Evolutionary conservation across 2,888 invertebrate species (phyloP), one percentile per base, ranked within the genome.

Genomic region (Peribatodes rhomboidaria): DNA sequence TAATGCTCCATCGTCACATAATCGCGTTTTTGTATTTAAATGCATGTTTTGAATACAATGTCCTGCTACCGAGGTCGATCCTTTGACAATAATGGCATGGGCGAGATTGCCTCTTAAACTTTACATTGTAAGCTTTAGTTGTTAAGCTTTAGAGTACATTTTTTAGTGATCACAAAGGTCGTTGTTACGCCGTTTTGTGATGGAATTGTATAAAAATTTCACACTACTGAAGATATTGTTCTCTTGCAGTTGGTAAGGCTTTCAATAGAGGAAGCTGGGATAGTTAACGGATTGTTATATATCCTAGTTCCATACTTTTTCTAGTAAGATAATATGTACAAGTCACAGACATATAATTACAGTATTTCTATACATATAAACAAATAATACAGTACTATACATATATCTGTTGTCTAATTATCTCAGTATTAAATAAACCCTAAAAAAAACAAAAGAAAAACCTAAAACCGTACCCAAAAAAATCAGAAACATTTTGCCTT

Each of bases 11-110:
- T 89, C 88, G 89, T 89, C 91, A 92, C 88, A 90, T 92, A 92
- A 92, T 92, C 92, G 91, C 86, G 86, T 85, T 87, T 88, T 92
- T 92, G 91, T 93, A 93, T 93, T 93, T 88, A 93, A 93, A 93
- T 93, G 84, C 81, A 74, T 76, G 81, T 79, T 93, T 93, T 93
- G 91, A 92, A 93, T 93, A 93, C 92, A 93, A 93, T 92, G 88
- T 81, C 72, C 73, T 69, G 91, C 92, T 89, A 89, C 92, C 74
- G 87, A 85, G 86, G 88, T 87, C 84, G 80, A 85, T 84, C 82
- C 76, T 71, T 70, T 70, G 75, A 79, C 81, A 73, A 80, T 85
- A 86, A 90, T 90, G 82, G 83, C 84, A 79, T 88, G 88, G 92
- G 91, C 88, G 85, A 86, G 79, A 80, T 79, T 61, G 75, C 70